Percentiles rank a stretch among this genome's conserved stretches.
These are phyloP conservation scores for Ammospiza caudacuta DNA, from an alignment of 2,113 vertebrate genomes.

Conservation along the genomic window DNA sequence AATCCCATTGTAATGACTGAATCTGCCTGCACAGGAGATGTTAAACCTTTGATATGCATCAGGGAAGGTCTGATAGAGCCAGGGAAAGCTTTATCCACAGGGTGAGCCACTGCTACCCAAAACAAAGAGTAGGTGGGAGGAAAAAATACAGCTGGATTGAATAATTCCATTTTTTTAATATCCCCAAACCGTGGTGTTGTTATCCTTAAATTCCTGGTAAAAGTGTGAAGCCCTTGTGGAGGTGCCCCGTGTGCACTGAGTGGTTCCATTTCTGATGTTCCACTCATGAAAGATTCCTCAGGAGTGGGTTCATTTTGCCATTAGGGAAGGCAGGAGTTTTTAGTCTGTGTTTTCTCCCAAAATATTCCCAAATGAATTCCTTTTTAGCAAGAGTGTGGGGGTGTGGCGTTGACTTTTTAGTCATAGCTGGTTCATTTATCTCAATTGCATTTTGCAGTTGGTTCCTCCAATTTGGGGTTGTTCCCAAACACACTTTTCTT, in stretches of 20 bases:
- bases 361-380: not conserved
- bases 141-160: not conserved
- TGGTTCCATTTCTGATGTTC: not conserved
- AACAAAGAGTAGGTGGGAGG: not conserved
- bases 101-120: not conserved
- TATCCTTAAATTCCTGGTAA: not conserved
- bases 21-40: not conserved
- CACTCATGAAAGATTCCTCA: not conserved
- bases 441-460: slow-evolving; percentile 7
- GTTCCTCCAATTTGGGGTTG: not conserved
- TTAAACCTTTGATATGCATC: not conserved
- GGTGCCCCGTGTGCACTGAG: not conserved
- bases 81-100: not conserved
- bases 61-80: not conserved
- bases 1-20: slow-evolving; percentile 37
- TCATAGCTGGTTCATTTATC: not conserved
- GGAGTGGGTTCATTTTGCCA: not conserved
- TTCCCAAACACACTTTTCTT: slow-evolving; percentile 15
- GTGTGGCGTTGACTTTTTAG: not conserved
- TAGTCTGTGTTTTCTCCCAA: not conserved
- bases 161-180: not conserved
- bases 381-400: not conserved
- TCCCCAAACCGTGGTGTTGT: not conserved
- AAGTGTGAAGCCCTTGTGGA: not conserved
- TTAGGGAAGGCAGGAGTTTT: not conserved